Conservation (phyloP, 2,888 invertebrate species). For the Timandra comae region DNA sequence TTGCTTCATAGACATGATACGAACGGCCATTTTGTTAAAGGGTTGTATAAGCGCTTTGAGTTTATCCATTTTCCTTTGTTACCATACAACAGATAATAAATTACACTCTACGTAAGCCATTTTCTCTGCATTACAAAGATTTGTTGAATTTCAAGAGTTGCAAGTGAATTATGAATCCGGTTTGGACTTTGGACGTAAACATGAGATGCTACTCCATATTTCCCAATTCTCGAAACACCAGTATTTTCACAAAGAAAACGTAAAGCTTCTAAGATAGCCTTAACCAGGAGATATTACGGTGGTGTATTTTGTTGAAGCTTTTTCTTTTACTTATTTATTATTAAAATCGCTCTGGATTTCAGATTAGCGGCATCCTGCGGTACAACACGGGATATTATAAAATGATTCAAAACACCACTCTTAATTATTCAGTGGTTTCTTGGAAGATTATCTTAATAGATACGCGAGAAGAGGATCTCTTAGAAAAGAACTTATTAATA, state of each 20-base stretch:
- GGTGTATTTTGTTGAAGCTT: slow-evolving; percentile 16
- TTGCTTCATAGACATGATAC: too few relatives aligned
- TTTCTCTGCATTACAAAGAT: too few relatives aligned
- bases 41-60: too few relatives aligned
- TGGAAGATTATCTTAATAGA: slow-evolving; percentile 39
- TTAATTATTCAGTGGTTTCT: slow-evolving; percentile 47
- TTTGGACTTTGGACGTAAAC: too few relatives aligned
- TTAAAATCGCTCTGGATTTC: slow-evolving; percentile 34
- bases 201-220: too few relatives aligned
- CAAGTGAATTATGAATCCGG: too few relatives aligned
- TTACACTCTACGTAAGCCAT: too few relatives aligned
- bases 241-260: too few relatives aligned
- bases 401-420: slow-evolving; percentile 43
- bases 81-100: too few relatives aligned
- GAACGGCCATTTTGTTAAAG: slow-evolving; percentile 5
- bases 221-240: too few relatives aligned
- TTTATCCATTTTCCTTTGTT: too few relatives aligned
- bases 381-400: slow-evolving; percentile 26
- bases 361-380: slow-evolving; percentile 27
- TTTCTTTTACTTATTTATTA: slow-evolving; percentile 34
- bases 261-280: background rate
- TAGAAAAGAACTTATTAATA: slow-evolving; percentile 27
- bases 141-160: slow-evolving; percentile 5
- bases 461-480: slow-evolving; percentile 22
- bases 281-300: too few relatives aligned